Evolutionary conservation across 2,888 invertebrate species (phyloP), one percentile per base, ranked within the genome.

Genomic region (Rhagium mordax): DNA sequence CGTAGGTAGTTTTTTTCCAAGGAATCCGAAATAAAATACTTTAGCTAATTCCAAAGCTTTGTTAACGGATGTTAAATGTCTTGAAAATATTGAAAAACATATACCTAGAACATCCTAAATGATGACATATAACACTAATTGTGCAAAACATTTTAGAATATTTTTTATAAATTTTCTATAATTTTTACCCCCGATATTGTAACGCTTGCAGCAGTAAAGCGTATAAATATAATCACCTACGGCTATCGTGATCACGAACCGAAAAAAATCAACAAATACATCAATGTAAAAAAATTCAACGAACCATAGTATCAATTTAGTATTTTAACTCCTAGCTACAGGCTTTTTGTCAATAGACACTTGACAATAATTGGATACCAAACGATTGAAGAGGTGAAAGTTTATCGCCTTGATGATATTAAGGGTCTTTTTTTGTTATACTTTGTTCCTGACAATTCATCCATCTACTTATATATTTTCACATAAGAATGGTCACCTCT

Each of bases 291-390:
- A n/a, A 61, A 47, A 61, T 8, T 61, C 18, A 61, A 61, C 61
- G 61, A 61, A 61, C 61, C 61, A 61, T 61, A 47, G 18, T 24
- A 61, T 61, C 61, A 41, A 47, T 61, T 61, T 48, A 20, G 13
- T 61, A 47, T 7, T 51, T 51, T 18, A 16, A 18, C 18, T 18
- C 18, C 8, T 51, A 16, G 16, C 16, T 51, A 3, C 15, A 47
- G 47, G 33, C 33, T 61, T 15, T 8, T 61, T 61, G 5, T 5
- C 61, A 61, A 60, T 4, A 47, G 47, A 13, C 47, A 48, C 20
- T 48, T 41, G 8, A 16, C 10, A 8, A 15, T n/a, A 18, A 18
- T 33, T 41, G 2, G 33, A 61, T 18, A 15, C 13, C 2, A 51
- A n/a, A 41, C n/a, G n/a, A 2, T n/a, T n/a, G n/a, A n/a, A n/a